These are phyloP conservation scores for Cydia strobilella DNA, from an alignment of 1,140 invertebrate genomes.

Conservation along the genomic window DNA sequence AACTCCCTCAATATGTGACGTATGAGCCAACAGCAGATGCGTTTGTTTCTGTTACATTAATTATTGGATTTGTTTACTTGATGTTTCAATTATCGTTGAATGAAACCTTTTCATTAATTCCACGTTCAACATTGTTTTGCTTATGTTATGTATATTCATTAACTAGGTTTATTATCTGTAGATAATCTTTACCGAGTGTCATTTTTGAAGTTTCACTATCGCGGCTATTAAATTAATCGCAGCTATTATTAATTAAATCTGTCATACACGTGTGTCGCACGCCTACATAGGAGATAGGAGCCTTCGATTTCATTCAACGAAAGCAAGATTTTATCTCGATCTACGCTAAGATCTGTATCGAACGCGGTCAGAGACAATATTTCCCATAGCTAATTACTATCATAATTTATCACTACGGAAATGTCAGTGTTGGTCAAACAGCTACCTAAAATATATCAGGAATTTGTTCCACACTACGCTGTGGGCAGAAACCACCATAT, in stretches of 20 bases:
- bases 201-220: conserved; percentile 39
- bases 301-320: conserved; percentile 47
- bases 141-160: conserved; percentile 30
- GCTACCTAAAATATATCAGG: conserved; percentile 3
- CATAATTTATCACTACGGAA: conserved; percentile 21
- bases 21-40: conserved; percentile 45
- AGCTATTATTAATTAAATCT: conserved; percentile 36
- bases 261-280: conserved; percentile 37
- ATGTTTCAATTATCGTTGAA: conserved; percentile 49
- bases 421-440: neutral
- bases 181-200: conserved; percentile 38
- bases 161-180: conserved; percentile 24
- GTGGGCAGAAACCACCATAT: neutral
- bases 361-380: conserved; percentile 28
- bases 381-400: conserved; percentile 22
- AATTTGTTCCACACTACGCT: neutral
- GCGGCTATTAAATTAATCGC: conserved; percentile 42
- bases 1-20: conserved; percentile 64
- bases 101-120: conserved; percentile 45
- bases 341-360: conserved; percentile 28
- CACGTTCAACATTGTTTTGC: neutral
- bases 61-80: conserved; percentile 61
- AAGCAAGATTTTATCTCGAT: conserved; percentile 45
- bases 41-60: conserved; percentile 67
- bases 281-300: conserved; percentile 43